Base-by-base conservation (phyloP, 2,113 vertebrate genomes). In the Salminus brasiliensis region DNA sequence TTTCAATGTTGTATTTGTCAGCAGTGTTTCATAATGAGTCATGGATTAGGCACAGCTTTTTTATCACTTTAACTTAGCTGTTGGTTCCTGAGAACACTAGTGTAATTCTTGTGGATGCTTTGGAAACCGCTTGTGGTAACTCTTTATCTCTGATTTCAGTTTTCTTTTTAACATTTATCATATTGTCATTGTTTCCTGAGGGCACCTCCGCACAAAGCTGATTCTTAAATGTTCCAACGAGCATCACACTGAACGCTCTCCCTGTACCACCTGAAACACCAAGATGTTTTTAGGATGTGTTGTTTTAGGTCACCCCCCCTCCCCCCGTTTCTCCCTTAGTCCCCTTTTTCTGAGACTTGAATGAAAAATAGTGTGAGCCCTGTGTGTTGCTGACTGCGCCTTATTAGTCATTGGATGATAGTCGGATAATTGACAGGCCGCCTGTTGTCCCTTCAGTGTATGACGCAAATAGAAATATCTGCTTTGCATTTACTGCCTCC, bases 381-480 rank as follows among this genome's bases (percentile, higher is more conserved):
- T 34, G 59, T 47, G 45, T 21, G 21, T 45, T 60, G 53, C 6
- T 69, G 39, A 18, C 21, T 27, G 49, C 15, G 18, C 34, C 47
- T 68, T 32, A 23, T 45, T 36, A 43, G 15, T 39, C 12, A 23
- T 15, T 12, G 65, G 16, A 69, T 21, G 36, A 13, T 52, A 55
- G 29, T 36, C 8, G 60, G 52, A 25, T 39, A 29, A 41, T 65
- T 52, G n/a, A 41, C 36, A 66, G 55, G 62, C 3, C n/a, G 9
- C 41, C 30, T 77, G 3, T 76, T 25, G 18, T 45, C 13, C 15
- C 16, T 69, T 13, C 49, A 25, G 15, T 43, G 34, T 69, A 32
- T 77, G 71, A 78, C 52, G 41, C 36, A 23, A 27, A 72, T 74
- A 63, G 45, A 78, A 79, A 66, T 80, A 43, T 63, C 63, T 63